Base-by-base conservation (phyloP, 2,113 vertebrate genomes). In the Mormyrus lacerda region DNA sequence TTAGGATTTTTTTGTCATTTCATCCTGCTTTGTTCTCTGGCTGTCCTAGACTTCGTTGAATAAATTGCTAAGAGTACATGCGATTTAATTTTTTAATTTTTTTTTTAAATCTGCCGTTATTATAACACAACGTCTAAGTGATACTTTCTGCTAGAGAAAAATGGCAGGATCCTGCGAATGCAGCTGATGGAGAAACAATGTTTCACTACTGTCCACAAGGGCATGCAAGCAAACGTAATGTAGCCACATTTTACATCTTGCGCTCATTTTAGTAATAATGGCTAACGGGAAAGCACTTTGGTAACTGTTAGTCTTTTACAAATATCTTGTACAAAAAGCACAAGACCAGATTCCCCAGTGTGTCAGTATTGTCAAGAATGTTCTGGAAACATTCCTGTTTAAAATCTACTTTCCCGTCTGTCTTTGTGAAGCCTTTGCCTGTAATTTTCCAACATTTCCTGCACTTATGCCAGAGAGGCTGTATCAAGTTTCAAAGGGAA, bases 401-500 rank as follows among this genome's bases (percentile, higher is more conserved):
- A 73, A 90, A 89, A 76, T 89, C 86, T 83, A 55, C 17, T 69
- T 89, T 47, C 61, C 21, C 61, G 27, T 89, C 87, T 87, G 88
- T 89, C 87, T 91, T 85, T 90, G 47, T 90, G 84, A 91, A 88
- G 92, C 44, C 87, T 88, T 90, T 91, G 85, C 92, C 90, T 91
- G 85, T 92, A 92, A 90, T 90, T 76, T 90, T 89, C 90, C 87
- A 89, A 90, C 88, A 89, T 90, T 92, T 90, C 83, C 51, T 89
- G 48, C 89, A 91, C 92, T 93, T 91, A 92, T 93, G 90, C 91
- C 91, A 90, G 85, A 90, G 89, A 87, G 90, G 89, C 69, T 88
- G 88, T 92, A 92, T 93, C 89, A 91, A 44, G 91, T 92, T 92
- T 93, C 89, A 90, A 89, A 90, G 79, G 83, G 85, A 92, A 95